These are phyloP conservation scores for Trinorchestia longiramus DNA, from an alignment of 1,140 invertebrate genomes.

Conservation along the genomic window DNA sequence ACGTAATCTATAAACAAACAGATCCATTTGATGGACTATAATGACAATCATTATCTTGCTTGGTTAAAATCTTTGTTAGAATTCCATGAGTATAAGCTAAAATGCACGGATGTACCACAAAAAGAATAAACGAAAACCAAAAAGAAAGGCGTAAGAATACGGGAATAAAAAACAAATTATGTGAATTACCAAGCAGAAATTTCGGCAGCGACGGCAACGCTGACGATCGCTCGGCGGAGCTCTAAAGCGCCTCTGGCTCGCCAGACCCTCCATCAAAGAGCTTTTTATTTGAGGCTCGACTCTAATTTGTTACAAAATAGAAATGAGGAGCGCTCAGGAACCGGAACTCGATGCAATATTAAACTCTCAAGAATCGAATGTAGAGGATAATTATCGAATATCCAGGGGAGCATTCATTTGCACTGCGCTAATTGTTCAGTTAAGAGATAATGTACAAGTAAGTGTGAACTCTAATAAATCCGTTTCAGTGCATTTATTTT, in stretches of 20 bases:
- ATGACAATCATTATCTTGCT: too few species aligned
- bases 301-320: conserved; percentile 40
- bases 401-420: background rate
- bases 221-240: background rate
- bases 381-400: conserved; percentile 3
- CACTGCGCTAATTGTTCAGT: background rate
- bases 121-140: too few species aligned
- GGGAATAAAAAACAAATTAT: too few species aligned
- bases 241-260: background rate
- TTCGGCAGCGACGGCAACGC: background rate
- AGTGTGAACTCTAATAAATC: background rate
- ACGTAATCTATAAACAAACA: too few species aligned
- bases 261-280: conserved; percentile 20
- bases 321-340: conserved; percentile 27
- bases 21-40: too few species aligned
- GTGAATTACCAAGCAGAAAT: background rate
- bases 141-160: too few species aligned
- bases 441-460: background rate
- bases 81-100: too few species aligned
- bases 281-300: conserved; percentile 17
- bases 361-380: conserved; percentile 16
- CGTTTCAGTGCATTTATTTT: background rate
- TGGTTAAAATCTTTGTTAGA: too few species aligned
- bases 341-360: conserved; percentile 31
- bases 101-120: too few species aligned